Base-by-base conservation (phyloP, 2,797 vertebrate genomes). In the Smutsia temminckii region DNA sequence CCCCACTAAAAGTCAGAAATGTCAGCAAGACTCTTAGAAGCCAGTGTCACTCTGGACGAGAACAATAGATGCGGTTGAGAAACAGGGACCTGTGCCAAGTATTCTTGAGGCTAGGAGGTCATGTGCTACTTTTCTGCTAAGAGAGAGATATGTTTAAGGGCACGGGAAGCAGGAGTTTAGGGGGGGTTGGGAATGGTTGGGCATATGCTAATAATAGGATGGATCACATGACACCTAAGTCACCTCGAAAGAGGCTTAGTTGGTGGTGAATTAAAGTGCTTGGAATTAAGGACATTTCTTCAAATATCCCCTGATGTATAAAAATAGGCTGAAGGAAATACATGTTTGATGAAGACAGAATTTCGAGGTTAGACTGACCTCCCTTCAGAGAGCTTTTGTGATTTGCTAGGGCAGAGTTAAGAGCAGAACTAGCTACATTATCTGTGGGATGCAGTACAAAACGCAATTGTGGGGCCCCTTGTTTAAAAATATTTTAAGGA, bases 271-370 rank as follows among this genome's bases (percentile, higher is more conserved):
- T 98, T 98, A 98, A 98, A 98, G 98, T 98, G 97, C 98, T 72
- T 16, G 81, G 98, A 98, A 98, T 98, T 99, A 98, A 98, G 98
- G 98, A 98, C 98, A 97, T 98, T 98, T 98, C 97, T 98, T 98
- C 0, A 87, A 97, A 97, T 98, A 97, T 98, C 97, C 98, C 97
- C 89, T 96, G 95, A 96, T 97, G 97, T 96, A 97, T 97, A 98
- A 98, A 99, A 98, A 98, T 98, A 99, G 98, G 97, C 97, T 64
- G 94, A 97, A 99, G 98, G 98, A 98, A 98, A 98, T 99, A 98
- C 98, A 98, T 98, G 98, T 98, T 98, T 99, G 99, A 98, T 98
- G 99, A 98, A 98, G 99, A 98, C 98, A 98, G 98, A 98, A 98
- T 98, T 97, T 98, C 98, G 98, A 98, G 86, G 97, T 98, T 97